phyloP scores from a whole-genome alignment of 2,113 vertebrate species.

The Acrocephalus kingi region DNA sequence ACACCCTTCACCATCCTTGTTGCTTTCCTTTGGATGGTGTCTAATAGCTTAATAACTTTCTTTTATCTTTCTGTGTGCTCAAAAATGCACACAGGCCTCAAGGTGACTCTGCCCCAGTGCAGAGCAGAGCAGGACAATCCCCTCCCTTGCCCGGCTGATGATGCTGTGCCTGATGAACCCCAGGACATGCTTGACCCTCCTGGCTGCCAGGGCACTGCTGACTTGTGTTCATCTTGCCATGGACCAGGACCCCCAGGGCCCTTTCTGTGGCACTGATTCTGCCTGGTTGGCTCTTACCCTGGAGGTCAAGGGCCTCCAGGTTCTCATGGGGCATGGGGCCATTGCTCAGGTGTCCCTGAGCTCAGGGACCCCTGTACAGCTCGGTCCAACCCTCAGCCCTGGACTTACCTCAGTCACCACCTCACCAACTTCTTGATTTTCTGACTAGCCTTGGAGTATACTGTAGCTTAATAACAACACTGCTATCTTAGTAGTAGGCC shows the following conservation, averaged over 20 bases:
- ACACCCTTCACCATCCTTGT: too few species aligned
- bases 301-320: too few species aligned
- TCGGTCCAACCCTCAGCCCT: background rate
- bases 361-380: background rate
- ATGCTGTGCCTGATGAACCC: background rate
- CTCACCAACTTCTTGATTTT: background rate
- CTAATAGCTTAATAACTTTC: background rate
- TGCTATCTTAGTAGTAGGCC: background rate
- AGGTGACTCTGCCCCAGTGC: rapidly evolving
- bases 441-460: background rate
- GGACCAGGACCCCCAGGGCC: rapidly evolving
- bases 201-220: background rate
- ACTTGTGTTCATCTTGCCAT: rapidly evolving
- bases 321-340: background rate
- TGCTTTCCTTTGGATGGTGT: background rate
- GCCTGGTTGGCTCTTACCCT: too few species aligned
- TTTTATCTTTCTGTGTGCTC: background rate
- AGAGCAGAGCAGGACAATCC: background rate
- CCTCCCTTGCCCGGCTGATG: rapidly evolving
- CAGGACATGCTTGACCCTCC: rapidly evolving
- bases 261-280: background rate
- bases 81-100: rapidly evolving
- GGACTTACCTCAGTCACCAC: too few species aligned
- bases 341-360: background rate
- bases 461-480: background rate